Conservation (phyloP, 2,797 vertebrate genomes). For the Chloroceryle inda region DNA sequence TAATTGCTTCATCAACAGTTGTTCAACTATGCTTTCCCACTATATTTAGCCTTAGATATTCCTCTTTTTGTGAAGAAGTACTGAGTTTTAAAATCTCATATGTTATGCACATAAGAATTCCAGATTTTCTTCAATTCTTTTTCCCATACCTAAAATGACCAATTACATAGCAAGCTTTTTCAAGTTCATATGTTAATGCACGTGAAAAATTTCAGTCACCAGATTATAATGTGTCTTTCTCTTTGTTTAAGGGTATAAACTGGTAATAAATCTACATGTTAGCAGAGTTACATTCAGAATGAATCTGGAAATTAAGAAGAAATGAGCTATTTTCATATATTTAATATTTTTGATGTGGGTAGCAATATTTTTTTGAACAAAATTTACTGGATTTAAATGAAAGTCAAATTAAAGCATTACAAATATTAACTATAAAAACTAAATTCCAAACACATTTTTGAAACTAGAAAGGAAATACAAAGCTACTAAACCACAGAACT, state of each 20-base stretch:
- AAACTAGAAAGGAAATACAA: neutral
- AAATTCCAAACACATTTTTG: neutral
- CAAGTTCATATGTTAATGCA: neutral
- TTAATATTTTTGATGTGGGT: neutral
- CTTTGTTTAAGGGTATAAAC: neutral
- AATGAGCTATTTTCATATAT: neutral
- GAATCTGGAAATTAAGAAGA: neutral
- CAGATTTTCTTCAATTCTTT: too few relatives aligned
- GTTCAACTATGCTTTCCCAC: neutral
- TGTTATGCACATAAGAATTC: neutral
- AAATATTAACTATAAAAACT: neutral
- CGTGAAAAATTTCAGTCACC: neutral
- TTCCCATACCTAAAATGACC: too few relatives aligned
- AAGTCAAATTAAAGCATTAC: neutral
- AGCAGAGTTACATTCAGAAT: neutral
- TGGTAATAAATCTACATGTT: neutral
- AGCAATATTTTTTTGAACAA: too few relatives aligned
- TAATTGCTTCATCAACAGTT: too few relatives aligned
- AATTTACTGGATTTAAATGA: neutral
- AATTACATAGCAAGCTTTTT: too few relatives aligned
- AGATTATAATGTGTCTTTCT: neutral
- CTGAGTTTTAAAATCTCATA: neutral
- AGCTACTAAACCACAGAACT: neutral
- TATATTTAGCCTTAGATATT: neutral
- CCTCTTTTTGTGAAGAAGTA: neutral